A percentile compares a stretch with the other conserved stretches of the same genome.
These are phyloP conservation scores for Callipepla californica DNA, from an alignment of 2,113 vertebrate species.

Conservation along the genomic window DNA sequence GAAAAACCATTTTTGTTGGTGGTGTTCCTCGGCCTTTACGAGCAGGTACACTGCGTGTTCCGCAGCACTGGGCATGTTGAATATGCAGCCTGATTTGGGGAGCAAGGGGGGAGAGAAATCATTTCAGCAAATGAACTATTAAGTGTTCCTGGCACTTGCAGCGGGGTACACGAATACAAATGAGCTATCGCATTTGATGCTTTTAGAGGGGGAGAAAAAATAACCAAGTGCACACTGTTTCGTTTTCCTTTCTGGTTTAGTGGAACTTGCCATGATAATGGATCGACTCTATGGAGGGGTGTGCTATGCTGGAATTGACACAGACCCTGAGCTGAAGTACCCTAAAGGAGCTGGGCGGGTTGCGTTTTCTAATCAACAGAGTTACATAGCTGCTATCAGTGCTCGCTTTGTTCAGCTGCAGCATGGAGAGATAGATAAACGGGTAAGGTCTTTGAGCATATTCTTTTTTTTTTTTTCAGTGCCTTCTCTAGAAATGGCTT, in stretches of 20 bases:
- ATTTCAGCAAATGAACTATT: slow-evolving; percentile 7
- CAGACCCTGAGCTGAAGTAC: slow-evolving; percentile 98
- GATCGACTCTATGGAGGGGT: slow-evolving; percentile 97
- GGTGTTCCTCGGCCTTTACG: slow-evolving; percentile 97
- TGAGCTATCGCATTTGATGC: background rate
- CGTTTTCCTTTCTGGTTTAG: slow-evolving; percentile 73
- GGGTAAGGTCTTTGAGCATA: slow-evolving; percentile 82
- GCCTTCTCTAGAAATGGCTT: slow-evolving; percentile 2
- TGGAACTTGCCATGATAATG: slow-evolving; percentile 99
- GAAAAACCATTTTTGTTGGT: slow-evolving; percentile 99
- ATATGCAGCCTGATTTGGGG: slow-evolving; percentile 25
- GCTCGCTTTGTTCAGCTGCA: slow-evolving; percentile 99
- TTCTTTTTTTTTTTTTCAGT: slow-evolving; percentile 2
- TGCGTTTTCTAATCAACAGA: slow-evolving; percentile 99
- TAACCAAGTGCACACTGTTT: background rate
- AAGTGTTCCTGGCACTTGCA: background rate
- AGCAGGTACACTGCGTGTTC: slow-evolving; percentile 85
- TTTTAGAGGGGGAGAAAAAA: background rate
- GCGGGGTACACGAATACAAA: background rate
- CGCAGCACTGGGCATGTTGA: slow-evolving; percentile 24
- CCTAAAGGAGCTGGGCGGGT: slow-evolving; percentile 98
- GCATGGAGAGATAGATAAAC: slow-evolving; percentile 99
- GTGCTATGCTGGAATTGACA: slow-evolving; percentile 99
- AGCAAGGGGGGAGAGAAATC: slow-evolving; percentile 9
- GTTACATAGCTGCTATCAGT: slow-evolving; percentile 99